Percentiles rank a stretch among this genome's conserved stretches.
phyloP scores from a whole-genome alignment of 1,140 invertebrate genomes.

The Cyrtorhinus lividipennis region DNA sequence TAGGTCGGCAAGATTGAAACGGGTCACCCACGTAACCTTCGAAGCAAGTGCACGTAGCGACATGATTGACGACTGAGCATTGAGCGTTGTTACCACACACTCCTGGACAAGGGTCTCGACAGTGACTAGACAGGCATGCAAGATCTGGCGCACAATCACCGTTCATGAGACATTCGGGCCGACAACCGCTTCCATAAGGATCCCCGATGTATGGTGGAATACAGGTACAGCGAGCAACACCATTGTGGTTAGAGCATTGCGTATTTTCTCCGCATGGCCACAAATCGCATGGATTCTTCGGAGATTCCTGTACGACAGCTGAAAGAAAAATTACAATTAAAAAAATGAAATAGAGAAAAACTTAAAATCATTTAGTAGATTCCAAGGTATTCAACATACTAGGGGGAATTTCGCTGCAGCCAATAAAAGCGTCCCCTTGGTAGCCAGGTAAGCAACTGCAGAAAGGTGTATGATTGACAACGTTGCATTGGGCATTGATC shows the following conservation, averaged over 20 bases:
- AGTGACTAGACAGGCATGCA: conserved; percentile 70
- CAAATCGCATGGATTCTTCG: conserved; percentile 53
- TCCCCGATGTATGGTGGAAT: conserved; percentile 68
- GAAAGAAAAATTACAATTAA: conserved; percentile 15
- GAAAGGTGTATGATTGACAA: conserved; percentile 64
- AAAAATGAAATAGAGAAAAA: conserved; percentile 2
- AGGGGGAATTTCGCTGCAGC: conserved; percentile 43
- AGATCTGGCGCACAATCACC: conserved; percentile 62
- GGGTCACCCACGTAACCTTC: conserved; percentile 64
- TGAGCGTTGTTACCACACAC: conserved; percentile 64
- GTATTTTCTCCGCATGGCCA: conserved; percentile 70
- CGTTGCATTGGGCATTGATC: conserved; percentile 58
- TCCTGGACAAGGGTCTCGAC: conserved; percentile 69
- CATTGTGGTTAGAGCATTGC: conserved; percentile 51
- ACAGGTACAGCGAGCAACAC: conserved; percentile 55
- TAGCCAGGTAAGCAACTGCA: conserved; percentile 61
- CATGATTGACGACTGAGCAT: conserved; percentile 63
- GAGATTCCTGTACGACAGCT: conserved; percentile 28
- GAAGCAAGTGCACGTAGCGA: conserved; percentile 62
- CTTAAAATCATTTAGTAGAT: not conserved
- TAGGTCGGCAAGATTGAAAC: conserved; percentile 55
- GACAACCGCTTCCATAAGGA: conserved; percentile 35
- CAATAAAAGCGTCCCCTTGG: conserved; percentile 67
- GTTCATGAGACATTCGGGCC: conserved; percentile 63
- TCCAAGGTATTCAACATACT: conserved; percentile 23